Conservation (phyloP, 2,113 vertebrate genomes). For the Climacteris rufus region DNA sequence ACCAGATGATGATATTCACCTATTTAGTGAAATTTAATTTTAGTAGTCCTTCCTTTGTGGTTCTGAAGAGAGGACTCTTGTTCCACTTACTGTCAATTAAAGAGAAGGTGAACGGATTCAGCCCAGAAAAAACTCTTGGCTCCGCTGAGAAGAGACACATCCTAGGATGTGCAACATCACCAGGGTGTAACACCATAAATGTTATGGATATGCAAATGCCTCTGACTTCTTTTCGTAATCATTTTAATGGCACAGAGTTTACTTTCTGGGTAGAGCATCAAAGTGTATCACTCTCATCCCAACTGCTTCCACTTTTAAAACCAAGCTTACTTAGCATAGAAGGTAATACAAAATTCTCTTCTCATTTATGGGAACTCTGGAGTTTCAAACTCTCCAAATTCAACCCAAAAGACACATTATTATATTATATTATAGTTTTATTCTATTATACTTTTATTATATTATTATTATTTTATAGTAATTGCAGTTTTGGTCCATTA, state of each 20-base stretch:
- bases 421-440: too few relatives aligned
- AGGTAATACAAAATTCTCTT: neutral
- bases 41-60: neutral
- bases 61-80: neutral
- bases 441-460: too few relatives aligned
- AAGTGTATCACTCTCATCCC: neutral
- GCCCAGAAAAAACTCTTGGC: neutral
- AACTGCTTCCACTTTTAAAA: neutral
- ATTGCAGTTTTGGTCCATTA: neutral
- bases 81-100: neutral
- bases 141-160: neutral
- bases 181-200: neutral
- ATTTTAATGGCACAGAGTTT: neutral
- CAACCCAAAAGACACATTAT: neutral
- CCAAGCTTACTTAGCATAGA: neutral
- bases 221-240: neutral
- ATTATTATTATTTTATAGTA: neutral
- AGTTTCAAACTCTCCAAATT: neutral
- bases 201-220: neutral
- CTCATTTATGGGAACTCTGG: neutral
- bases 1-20: neutral
- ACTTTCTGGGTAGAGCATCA: neutral
- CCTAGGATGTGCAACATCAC: neutral
- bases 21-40: neutral
- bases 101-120: neutral